Evolutionary conservation across 2,888 invertebrate genomes (phyloP), one percentile per base, ranked within the genome.

Genomic region (Ochropleura leucogaster): DNA sequence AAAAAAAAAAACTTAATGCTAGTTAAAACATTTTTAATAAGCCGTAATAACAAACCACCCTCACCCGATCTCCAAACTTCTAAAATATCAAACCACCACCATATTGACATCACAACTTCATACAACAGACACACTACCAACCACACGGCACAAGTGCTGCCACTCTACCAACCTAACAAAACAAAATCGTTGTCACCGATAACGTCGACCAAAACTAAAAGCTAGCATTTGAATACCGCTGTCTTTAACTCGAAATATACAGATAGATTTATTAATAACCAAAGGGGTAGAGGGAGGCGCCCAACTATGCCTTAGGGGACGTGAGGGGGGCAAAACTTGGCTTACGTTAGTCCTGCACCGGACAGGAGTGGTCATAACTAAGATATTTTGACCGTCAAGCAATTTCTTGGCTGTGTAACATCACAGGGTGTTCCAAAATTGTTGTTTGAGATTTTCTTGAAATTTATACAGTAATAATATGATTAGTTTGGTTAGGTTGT

Each of bases 371-470:
- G 96, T 95, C 96, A 96, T 96, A 96, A 95, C 96, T 95, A 96
- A 96, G 96, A 96, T 96, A 95, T 96, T 96, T 96, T 96, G 96
- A 95, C 95, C 95, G 95, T 95, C 95, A 94, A 93, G 95, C 95
- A 94, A 96, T 96, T 95, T 95, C 96, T 95, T 96, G 95, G 94
- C 92, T 90, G 89, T 91, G 91, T 90, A 90, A 89, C 78, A 89
- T 91, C 90, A 96, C 90, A 93, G 95, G 94, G 85, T 95, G 96
- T 90, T 92, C 86, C 62, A 78, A 90, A 89, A 90, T 93, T 91
- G 90, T 92, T 82, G 77, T 80, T 92, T 90, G 89, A 64, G 91
- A 92, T 93, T 92, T 80, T 73, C 87, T 82, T 67, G 82, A 89
- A 92, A 94, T 94, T 93, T 91, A 93, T 92, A 88, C 90, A 89